Evolutionary conservation across 2,888 invertebrate species (phyloP).

Genomic region (Leistus spinibarbis): DNA sequence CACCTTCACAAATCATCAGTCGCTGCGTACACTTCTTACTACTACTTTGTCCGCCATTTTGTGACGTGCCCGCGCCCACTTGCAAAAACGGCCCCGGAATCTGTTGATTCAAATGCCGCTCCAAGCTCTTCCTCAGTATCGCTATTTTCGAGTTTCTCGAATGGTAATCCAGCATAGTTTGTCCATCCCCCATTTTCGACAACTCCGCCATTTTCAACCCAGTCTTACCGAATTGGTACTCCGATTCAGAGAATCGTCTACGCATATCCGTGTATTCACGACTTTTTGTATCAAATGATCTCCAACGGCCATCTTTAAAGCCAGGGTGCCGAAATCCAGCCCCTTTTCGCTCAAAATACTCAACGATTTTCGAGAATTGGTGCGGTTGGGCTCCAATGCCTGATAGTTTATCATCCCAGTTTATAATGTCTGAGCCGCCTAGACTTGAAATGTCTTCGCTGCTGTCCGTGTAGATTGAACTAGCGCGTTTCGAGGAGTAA

Average conservation of each 20-base stretch:
- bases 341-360: conserved; percentile 84
- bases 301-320: conserved; percentile 53
- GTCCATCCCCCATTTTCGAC: conserved; percentile 35
- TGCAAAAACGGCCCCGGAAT: conserved; percentile 52
- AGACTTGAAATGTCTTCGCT: conserved; percentile 85
- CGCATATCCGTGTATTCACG: conserved; percentile 42
- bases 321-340: conserved; percentile 62
- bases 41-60: conserved; percentile 46
- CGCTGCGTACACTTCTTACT: conserved; percentile 63
- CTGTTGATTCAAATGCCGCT: conserved; percentile 41
- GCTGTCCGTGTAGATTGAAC: conserved; percentile 85
- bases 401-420: conserved; percentile 71
- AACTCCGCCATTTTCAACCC: conserved; percentile 45
- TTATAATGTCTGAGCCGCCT: conserved; percentile 75
- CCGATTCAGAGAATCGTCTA: conserved; percentile 48
- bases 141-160: conserved; percentile 44
- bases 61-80: conserved; percentile 50
- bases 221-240: conserved; percentile 50
- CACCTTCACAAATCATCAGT: conserved; percentile 83
- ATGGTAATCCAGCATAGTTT: conserved; percentile 40
- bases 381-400: conserved; percentile 59
- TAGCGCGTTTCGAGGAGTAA: conserved; percentile 69
- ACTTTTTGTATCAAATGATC: conserved; percentile 43
- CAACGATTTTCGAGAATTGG: conserved; percentile 84
- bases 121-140: conserved; percentile 51